Evolutionary conservation across 2,797 vertebrate species (phyloP).

Genomic region (Tragelaphus eurycerus): DNA sequence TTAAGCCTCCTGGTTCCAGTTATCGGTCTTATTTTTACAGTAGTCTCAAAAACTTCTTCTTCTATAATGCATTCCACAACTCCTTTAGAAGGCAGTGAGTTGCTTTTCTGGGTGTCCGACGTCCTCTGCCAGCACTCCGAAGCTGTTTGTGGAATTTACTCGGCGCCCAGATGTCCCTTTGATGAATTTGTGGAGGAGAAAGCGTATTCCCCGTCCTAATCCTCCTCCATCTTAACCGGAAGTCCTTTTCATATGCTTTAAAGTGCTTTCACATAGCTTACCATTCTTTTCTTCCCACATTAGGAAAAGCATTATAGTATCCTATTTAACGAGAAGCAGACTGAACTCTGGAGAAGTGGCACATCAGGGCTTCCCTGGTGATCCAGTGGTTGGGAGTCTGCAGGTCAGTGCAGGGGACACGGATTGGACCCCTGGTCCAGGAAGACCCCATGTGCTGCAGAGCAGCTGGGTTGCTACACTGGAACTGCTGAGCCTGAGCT

Average conservation of each 20-base stretch:
- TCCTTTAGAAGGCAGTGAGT: no score
- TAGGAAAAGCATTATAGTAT: neutral
- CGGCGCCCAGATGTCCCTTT: no score
- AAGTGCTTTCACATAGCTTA: neutral
- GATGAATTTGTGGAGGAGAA: no score
- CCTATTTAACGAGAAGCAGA: neutral
- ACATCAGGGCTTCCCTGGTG: neutral
- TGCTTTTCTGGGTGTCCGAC: no score
- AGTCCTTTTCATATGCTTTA: neutral
- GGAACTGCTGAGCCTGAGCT: neutral
- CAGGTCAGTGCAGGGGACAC: neutral
- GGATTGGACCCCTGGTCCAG: neutral
- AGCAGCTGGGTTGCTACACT: neutral
- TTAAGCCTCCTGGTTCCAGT: no score
- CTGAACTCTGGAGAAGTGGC: neutral
- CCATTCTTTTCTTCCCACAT: neutral
- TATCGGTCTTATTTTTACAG: no score
- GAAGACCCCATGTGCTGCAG: neutral
- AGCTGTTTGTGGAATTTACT: no score
- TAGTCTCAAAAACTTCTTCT: no score
- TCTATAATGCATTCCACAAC: no score
- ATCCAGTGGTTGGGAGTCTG: neutral
- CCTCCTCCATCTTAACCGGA: no score
- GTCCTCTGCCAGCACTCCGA: no score
- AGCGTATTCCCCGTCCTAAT: no score